Evolutionary conservation across 2,797 vertebrate species (phyloP), one percentile per base, ranked within the genome.

Genomic region (Micromesistius poutassou): DNA sequence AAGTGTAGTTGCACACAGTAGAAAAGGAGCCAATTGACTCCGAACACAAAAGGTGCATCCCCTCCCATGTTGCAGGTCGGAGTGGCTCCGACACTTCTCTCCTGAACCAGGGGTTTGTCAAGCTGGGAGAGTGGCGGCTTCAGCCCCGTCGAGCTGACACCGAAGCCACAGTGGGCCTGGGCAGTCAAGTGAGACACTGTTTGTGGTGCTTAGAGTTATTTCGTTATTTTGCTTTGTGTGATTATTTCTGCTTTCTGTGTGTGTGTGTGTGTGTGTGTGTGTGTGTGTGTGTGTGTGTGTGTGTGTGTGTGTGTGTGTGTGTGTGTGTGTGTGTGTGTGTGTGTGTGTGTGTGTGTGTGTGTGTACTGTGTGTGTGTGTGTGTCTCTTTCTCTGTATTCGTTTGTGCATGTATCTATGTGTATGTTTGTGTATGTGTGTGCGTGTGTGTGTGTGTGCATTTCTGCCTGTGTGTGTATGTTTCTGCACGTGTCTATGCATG

Each of bases 101-200:
- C 80, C 78, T 79, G 83, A 77, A 84, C 81, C 79, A 85, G 81
- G 82, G 83, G 70, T 46, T 40, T 25, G 62, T 28, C 62, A 28
- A 66, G 62, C 62, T 10, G 28, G 12, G 70, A 79, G 81, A 85
- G 73, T 75, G 76, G 36, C 36, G 5, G 75, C 84, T 66, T 68
- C 82, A 84, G 86, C 86, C 71, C 10, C n/a, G 83, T 82, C 78
- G 76, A 19, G 40, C 40, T 42, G 40, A 42, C 40, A 42, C 40
- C 10, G 12, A 42, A 86, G 86, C 86, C 78, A 77, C 86, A 81
- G 84, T 42, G 40, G 38, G 38, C 38, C 38, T 14, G 38, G 38
- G 40, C 40, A 42, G 40, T 42, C 40, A 42, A 42, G 40, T 42
- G 40, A 42, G 40, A 16, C 12, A 16, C 40, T 42, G 40, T 42